A percentile compares a stretch with the other conserved stretches of the same genome.
phyloP scores from a whole-genome alignment of 1,140 invertebrate species.

The Plectrocnemia conspersa region DNA sequence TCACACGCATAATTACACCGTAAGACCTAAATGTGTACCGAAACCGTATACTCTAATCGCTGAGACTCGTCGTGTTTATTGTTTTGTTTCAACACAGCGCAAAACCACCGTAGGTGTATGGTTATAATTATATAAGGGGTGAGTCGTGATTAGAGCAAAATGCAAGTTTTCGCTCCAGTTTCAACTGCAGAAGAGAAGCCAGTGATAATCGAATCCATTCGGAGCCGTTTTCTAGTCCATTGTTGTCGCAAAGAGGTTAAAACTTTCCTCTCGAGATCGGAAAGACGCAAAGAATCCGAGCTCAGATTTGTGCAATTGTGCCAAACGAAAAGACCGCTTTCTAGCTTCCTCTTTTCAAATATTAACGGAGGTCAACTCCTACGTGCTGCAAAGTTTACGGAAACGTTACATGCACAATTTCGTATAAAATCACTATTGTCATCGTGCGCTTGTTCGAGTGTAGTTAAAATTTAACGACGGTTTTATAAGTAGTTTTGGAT shows the following conservation, averaged over 20 bases:
- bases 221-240: neutral
- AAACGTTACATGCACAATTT: no score
- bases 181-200: no score
- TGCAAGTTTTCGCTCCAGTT: no score
- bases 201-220: conserved; percentile 3
- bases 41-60: no score
- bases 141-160: no score
- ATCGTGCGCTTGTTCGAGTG: neutral
- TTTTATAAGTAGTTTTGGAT: neutral
- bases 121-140: no score
- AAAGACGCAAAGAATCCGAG: neutral
- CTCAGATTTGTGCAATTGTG: conserved; percentile 3
- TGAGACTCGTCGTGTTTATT: no score
- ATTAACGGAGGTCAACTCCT: neutral
- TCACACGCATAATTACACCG: no score
- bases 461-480: neutral
- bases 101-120: no score
- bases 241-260: conserved; percentile 4
- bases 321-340: neutral
- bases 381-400: neutral
- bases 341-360: neutral
- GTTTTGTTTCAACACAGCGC: no score
- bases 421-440: no score
- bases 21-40: no score
- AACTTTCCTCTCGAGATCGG: neutral